Conservation (phyloP, 2,888 invertebrate genomes). For the Cenopis cana region DNA sequence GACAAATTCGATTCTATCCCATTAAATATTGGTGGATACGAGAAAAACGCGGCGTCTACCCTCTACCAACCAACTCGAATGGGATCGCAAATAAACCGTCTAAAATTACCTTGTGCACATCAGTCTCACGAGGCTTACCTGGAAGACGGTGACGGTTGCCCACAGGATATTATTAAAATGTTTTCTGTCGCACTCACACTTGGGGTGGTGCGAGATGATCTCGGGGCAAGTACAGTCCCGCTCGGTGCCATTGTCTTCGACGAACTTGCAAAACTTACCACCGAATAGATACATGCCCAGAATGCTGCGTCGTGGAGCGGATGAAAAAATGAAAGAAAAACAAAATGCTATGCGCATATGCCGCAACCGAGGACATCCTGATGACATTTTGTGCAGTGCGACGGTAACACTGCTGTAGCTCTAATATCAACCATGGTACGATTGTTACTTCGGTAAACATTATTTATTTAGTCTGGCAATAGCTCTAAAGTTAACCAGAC, state of each 20-base stretch:
- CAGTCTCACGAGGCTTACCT: slow-evolving; percentile 89
- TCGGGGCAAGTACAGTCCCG: slow-evolving; percentile 97
- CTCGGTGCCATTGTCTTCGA: slow-evolving; percentile 92
- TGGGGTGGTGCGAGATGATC: slow-evolving; percentile 94
- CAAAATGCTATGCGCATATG: slow-evolving; percentile 83
- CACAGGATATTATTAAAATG: slow-evolving; percentile 99
- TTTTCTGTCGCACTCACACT: slow-evolving; percentile 98
- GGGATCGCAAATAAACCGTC: slow-evolving; percentile 82
- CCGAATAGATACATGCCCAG: slow-evolving; percentile 99
- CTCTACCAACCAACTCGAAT: slow-evolving; percentile 70
- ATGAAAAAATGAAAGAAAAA: slow-evolving; percentile 84
- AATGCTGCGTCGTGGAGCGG: slow-evolving; percentile 90
- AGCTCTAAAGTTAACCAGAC: slow-evolving; percentile 18
- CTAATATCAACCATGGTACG: slow-evolving; percentile 37
- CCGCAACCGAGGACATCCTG: slow-evolving; percentile 75
- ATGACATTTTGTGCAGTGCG: slow-evolving; percentile 67
- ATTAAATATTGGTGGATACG: slow-evolving; percentile 58
- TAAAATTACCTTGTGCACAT: slow-evolving; percentile 71
- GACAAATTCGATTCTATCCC: slow-evolving; percentile 53
- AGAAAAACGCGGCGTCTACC: slow-evolving; percentile 74
- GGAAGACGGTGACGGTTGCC: slow-evolving; percentile 98
- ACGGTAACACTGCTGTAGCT: slow-evolving; percentile 74
- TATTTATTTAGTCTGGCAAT: slow-evolving; percentile 8
- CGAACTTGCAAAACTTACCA: slow-evolving; percentile 99
- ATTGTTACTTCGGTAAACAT: slow-evolving; percentile 18